Percentiles rank a stretch among this genome's conserved stretches.
Conservation (phyloP, 2,888 invertebrate species). For the Drosophila subsilvestris region DNA sequence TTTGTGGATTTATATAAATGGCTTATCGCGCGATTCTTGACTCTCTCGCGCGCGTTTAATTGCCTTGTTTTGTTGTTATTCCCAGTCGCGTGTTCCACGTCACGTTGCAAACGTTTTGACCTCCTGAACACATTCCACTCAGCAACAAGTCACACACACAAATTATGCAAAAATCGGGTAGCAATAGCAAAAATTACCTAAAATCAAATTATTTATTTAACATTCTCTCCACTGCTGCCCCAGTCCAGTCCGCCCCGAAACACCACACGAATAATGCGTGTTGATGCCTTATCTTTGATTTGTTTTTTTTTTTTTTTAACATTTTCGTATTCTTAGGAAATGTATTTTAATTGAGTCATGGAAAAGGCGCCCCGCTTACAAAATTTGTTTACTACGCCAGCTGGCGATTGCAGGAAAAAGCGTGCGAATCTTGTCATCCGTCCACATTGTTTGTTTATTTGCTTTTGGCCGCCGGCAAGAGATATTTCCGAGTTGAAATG, state of each 20-base stretch:
- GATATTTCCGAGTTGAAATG: not conserved
- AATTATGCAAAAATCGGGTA: slow-evolving; percentile 30
- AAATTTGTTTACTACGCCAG: slow-evolving; percentile 19
- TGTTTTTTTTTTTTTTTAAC: not conserved
- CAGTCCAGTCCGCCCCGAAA: too few relatives aligned
- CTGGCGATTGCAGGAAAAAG: too few relatives aligned
- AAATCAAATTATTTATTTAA: slow-evolving; percentile 21
- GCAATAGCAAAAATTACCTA: slow-evolving; percentile 1
- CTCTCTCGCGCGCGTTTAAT: not conserved
- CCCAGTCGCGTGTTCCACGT: slow-evolving; percentile 23
- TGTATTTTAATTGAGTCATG: slow-evolving; percentile 58
- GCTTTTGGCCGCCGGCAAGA: not conserved
- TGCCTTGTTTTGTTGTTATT: not conserved
- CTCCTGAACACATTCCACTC: slow-evolving; percentile 14
- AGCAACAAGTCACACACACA: slow-evolving; percentile 8
- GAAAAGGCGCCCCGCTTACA: slow-evolving; percentile 27
- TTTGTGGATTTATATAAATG: slow-evolving; percentile 15
- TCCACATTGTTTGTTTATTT: not conserved
- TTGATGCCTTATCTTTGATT: not conserved
- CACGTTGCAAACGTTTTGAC: slow-evolving; percentile 29
- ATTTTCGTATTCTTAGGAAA: slow-evolving; percentile 19
- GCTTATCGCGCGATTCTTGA: slow-evolving; percentile 13
- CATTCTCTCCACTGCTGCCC: too few relatives aligned
- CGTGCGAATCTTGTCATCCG: too few relatives aligned
- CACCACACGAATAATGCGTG: too few relatives aligned